Evolutionary conservation across 2,888 invertebrate species (phyloP), one percentile per base, ranked within the genome.

Genomic region (Dryobotodes eremita): DNA sequence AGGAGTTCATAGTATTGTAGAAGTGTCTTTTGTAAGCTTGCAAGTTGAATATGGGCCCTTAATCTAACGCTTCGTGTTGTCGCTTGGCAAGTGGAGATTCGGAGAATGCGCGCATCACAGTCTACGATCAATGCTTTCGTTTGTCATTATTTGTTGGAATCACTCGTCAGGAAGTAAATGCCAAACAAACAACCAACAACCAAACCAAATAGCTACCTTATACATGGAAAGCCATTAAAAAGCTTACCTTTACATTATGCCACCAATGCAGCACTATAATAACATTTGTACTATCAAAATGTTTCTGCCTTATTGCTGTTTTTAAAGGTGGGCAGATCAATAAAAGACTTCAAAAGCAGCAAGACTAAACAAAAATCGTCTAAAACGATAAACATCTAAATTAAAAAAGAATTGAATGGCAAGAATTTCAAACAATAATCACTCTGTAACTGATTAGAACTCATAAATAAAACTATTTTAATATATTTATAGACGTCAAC

Each of bases 401-500:
- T 48, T 71, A 20, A 79, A 77, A 82, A 77, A 66, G 71, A 75
- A 61, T 64, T 66, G 69, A 75, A 73, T 75, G 64, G 57, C 84
- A 79, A 59, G 73, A 80, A 85, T 71, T 78, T 53, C 68, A 80
- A 79, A 81, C 73, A 81, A 81, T 79, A 82, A 79, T 36, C 65
- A 79, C 66, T 81, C 75, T 71, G 66, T 77, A 50, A 79, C 70
- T 71, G 80, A 85, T 83, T 79, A 77, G 59, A 79, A 65, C 65
- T 71, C 76, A 70, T 85, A 79, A 85, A 87, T 75, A 80, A 80
- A 80, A 48, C 70, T 80, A 83, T 72, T 82, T 80, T 69, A 75
- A 66, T 79, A 73, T 82, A 79, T 84, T 76, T 80, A 81, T 64
- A 72, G 62, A 73, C 79, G 86, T 89, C 86, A 89, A 88, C 85